Percentiles rank a stretch among this genome's conserved stretches.
Conservation (phyloP, 2,888 invertebrate species). For the Cheilosia vernalis region DNA sequence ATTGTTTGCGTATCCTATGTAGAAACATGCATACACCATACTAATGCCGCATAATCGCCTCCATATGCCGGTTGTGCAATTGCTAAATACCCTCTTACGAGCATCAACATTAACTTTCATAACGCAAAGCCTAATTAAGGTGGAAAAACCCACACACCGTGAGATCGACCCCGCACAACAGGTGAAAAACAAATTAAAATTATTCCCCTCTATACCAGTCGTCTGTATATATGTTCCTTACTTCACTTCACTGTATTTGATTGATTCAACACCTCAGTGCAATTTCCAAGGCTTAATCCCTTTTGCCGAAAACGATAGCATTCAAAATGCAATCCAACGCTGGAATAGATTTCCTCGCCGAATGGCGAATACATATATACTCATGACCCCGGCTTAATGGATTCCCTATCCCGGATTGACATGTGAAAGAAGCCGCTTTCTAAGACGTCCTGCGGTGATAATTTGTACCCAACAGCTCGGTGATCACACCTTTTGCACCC, state of each 20-base stretch:
- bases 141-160: slow-evolving; percentile 43
- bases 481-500: slow-evolving; percentile 77
- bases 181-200: slow-evolving; percentile 71
- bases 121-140: slow-evolving; percentile 22
- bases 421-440: slow-evolving; percentile 76
- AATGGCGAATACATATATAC: slow-evolving; percentile 12
- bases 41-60: too few species aligned
- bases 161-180: slow-evolving; percentile 49
- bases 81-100: not conserved
- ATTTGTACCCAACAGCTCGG: slow-evolving; percentile 77
- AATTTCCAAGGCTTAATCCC: slow-evolving; percentile 13
- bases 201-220: slow-evolving; percentile 5
- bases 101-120: slow-evolving; percentile 4
- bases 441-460: slow-evolving; percentile 77
- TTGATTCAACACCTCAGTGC: slow-evolving; percentile 64
- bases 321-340: slow-evolving; percentile 5
- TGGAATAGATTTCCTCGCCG: slow-evolving; percentile 13
- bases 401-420: slow-evolving; percentile 59
- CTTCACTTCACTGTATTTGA: slow-evolving; percentile 48
- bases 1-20: too few species aligned
- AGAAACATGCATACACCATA: too few species aligned
- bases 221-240: not conserved
- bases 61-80: not conserved
- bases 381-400: slow-evolving; percentile 41
- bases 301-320: not conserved